These are phyloP conservation scores for Electrophaes corylata DNA, from an alignment of 2,888 invertebrate species.

Conservation along the genomic window DNA sequence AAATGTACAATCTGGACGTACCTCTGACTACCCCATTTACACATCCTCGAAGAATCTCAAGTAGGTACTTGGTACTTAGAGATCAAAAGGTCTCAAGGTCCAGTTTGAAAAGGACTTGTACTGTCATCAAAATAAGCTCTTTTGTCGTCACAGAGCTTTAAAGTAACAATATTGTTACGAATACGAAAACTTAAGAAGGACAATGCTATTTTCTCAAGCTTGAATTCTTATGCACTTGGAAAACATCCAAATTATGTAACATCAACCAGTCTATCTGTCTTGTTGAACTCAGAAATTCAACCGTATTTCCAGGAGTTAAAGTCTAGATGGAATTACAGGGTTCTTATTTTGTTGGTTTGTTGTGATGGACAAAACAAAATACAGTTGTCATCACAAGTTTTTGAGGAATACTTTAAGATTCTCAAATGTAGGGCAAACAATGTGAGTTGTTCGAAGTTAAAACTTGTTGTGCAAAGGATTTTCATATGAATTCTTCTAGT, in stretches of 20 bases:
- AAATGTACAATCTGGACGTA: too few species aligned
- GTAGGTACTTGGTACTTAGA: too few species aligned
- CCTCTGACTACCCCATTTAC: too few species aligned
- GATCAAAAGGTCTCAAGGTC: too few species aligned
- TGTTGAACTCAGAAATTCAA: conserved; percentile 4
- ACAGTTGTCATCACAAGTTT: conserved; percentile 31
- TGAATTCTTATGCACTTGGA: conserved; percentile 46
- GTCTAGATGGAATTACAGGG: conserved; percentile 2
- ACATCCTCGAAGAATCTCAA: too few species aligned
- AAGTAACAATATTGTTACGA: conserved; percentile 22
- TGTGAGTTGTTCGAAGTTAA: conserved; percentile 5
- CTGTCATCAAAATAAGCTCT: too few species aligned
- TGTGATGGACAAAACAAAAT: conserved; percentile 34
- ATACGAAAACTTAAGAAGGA: conserved; percentile 35
- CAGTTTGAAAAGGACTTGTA: too few species aligned
- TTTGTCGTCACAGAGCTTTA: neutral
- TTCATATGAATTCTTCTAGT: neutral
- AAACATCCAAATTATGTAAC: conserved; percentile 34
- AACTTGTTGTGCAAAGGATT: neutral
- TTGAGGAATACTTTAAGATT: conserved; percentile 29
- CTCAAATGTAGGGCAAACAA: conserved; percentile 20
- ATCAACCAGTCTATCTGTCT: conserved; percentile 15
- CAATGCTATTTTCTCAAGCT: conserved; percentile 36
- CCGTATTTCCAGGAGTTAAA: conserved; percentile 22
- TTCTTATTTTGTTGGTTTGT: conserved; percentile 19